Evolutionary conservation across 2,888 invertebrate species (phyloP), one percentile per base, ranked within the genome.

Genomic region (Harpalus rubripes): DNA sequence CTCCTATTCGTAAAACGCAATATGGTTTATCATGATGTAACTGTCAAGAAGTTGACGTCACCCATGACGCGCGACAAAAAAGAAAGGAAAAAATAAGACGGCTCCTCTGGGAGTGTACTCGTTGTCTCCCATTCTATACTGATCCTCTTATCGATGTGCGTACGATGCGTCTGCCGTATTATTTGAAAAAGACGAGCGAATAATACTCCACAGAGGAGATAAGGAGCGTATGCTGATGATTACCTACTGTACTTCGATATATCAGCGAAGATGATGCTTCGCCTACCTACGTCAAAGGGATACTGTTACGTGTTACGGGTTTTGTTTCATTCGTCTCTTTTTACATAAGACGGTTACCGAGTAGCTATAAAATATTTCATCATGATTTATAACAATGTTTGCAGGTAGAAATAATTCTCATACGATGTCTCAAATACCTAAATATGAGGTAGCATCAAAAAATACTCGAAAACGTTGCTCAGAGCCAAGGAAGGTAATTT

Each of bases 1-100:
- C 78, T 65, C 68, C 65, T 65, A 68, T 68, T 68, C 68, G 18
- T 39, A 39, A 81, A 89, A 89, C 87, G 88, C 88, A 89, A 89
- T 89, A 88, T 88, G 89, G 88, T 89, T 89, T 89, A 88, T 87
- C 87, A 87, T 85, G 87, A 89, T 83, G 78, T 84, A 78, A 52
- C 84, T 84, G 89, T 88, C 89, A 89, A 88, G 89, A 88, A 88
- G 89, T 89, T 89, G 88, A 89, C 88, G 88, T 87, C 86, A 79
- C 56, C 52, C 56, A 26, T 84, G 78, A 84, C 63, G 84, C 59
- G 58, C 84, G 61, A 76, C 84, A 61, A 58, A 76, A 22, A 76
- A 76, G 58, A 78, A 78, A 84, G 61, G 44, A 44, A 74, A 65
- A 79, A 84, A 84, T 78, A 84, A 84, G 84, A 84, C 78, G 84